Percentiles rank a stretch among this genome's conserved stretches.
Evolutionary conservation across 1,140 invertebrate genomes (phyloP).

Genomic region (Drosophila bipectinata): DNA sequence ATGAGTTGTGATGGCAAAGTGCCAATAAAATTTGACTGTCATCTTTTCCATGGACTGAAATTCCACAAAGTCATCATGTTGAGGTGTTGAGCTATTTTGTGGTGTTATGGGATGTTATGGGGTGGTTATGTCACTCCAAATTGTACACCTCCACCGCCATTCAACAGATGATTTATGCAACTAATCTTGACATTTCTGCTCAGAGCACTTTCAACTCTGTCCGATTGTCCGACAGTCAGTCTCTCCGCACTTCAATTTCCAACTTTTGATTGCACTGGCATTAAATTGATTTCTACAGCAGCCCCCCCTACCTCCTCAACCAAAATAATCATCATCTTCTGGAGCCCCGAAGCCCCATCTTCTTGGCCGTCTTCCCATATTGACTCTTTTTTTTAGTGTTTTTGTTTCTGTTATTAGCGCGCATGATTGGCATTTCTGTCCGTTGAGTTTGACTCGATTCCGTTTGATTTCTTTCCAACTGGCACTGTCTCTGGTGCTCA

Average conservation of each 20-base stretch:
- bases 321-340: slow-evolving; percentile 25
- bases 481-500: slow-evolving; percentile 22
- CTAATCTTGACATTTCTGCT: slow-evolving; percentile 41
- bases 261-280: slow-evolving; percentile 80
- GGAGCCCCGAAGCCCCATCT: neutral
- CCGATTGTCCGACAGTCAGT: slow-evolving; percentile 6
- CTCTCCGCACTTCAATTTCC: slow-evolving; percentile 61
- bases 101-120: slow-evolving; percentile 1
- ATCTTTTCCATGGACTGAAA: neutral
- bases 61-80: slow-evolving; percentile 25
- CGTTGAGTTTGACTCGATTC: slow-evolving; percentile 19
- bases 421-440: slow-evolving; percentile 76
- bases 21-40: slow-evolving; percentile 14
- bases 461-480: slow-evolving; percentile 40
- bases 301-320: slow-evolving; percentile 5
- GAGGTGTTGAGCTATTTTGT: neutral
- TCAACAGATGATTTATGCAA: slow-evolving; percentile 43
- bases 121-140: slow-evolving; percentile 31
- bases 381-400: neutral
- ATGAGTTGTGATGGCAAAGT: neutral
- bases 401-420: slow-evolving; percentile 65
- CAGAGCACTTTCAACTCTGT: slow-evolving; percentile 52
- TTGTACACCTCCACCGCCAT: neutral
- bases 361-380: slow-evolving; percentile 8
- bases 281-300: slow-evolving; percentile 75